Evolutionary conservation across 1,140 invertebrate species (phyloP).

Genomic region (Danaus plexippus): DNA sequence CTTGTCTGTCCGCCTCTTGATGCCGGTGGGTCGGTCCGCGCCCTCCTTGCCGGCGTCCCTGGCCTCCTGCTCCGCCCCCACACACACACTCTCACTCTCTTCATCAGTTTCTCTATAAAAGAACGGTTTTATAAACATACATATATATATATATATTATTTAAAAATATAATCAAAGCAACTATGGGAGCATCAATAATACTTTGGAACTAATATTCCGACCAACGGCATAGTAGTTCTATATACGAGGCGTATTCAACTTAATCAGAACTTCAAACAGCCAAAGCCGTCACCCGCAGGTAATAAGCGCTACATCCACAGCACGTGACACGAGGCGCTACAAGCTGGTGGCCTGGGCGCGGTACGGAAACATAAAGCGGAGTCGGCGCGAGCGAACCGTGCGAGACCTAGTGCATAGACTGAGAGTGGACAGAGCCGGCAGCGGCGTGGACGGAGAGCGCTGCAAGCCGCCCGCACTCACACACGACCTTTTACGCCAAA

Average conservation of each 20-base stretch:
- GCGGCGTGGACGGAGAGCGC: conserved; percentile 26
- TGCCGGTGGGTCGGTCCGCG: conserved; percentile 42
- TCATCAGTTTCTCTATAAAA: conserved; percentile 80
- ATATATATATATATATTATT: background rate
- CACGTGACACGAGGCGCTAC: too few species aligned
- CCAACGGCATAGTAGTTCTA: too few species aligned
- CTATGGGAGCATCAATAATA: too few species aligned
- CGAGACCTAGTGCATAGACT: conserved; percentile 31
- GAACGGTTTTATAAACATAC: background rate
- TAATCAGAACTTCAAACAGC: too few species aligned
- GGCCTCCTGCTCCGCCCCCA: conserved; percentile 72
- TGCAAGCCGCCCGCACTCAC: conserved; percentile 21
- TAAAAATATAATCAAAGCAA: too few species aligned
- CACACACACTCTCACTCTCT: conserved; percentile 83
- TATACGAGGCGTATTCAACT: too few species aligned
- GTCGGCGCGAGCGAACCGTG: too few species aligned
- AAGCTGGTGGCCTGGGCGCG: too few species aligned
- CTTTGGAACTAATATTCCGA: too few species aligned
- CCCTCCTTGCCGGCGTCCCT: conserved; percentile 47
- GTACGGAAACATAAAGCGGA: too few species aligned
- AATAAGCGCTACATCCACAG: too few species aligned
- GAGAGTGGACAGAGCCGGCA: conserved; percentile 23
- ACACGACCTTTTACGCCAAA: conserved; percentile 23
- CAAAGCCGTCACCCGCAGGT: too few species aligned
- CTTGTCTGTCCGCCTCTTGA: conserved; percentile 73